Conservation (phyloP, 2,888 invertebrate genomes). For the Panorpa germanica region DNA sequence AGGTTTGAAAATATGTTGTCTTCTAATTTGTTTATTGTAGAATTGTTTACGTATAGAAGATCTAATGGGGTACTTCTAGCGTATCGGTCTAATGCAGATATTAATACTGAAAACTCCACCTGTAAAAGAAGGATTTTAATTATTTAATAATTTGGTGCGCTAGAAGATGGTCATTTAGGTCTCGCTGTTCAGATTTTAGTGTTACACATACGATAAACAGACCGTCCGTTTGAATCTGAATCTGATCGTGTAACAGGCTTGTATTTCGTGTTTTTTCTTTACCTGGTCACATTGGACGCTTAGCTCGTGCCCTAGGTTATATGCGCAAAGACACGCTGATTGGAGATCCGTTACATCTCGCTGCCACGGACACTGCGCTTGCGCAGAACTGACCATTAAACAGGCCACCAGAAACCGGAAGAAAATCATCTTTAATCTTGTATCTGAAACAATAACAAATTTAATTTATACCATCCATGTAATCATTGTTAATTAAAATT, state of each 20-base stretch:
- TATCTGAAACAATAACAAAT: too few relatives aligned
- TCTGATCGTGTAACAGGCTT: background rate
- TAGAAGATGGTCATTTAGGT: too few relatives aligned
- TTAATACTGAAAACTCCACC: constrained; percentile 59
- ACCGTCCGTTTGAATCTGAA: too few relatives aligned
- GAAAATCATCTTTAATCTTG: too few relatives aligned
- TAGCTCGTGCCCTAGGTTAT: constrained; percentile 65
- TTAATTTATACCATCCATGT: too few relatives aligned
- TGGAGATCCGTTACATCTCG: constrained; percentile 53
- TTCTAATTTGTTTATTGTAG: constrained; percentile 47
- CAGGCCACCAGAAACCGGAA: too few relatives aligned
- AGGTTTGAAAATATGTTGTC: constrained; percentile 50
- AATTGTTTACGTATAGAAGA: constrained; percentile 76
- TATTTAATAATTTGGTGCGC: too few relatives aligned
- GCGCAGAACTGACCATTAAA: constrained; percentile 16
- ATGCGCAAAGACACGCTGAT: constrained; percentile 72
- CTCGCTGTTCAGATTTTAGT: too few relatives aligned
- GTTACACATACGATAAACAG: too few relatives aligned
- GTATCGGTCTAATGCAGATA: constrained; percentile 52
- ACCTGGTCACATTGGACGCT: constrained; percentile 81
- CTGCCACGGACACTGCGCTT: constrained; percentile 74
- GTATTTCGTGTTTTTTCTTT: constrained; percentile 12
- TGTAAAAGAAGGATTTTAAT: constrained; percentile 16
- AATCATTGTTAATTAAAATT: too few relatives aligned
- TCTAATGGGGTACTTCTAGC: constrained; percentile 51